Percentiles rank a stretch among this genome's conserved stretches.
Conservation (phyloP, 2,797 vertebrate genomes). For the Scolopax rusticola region DNA sequence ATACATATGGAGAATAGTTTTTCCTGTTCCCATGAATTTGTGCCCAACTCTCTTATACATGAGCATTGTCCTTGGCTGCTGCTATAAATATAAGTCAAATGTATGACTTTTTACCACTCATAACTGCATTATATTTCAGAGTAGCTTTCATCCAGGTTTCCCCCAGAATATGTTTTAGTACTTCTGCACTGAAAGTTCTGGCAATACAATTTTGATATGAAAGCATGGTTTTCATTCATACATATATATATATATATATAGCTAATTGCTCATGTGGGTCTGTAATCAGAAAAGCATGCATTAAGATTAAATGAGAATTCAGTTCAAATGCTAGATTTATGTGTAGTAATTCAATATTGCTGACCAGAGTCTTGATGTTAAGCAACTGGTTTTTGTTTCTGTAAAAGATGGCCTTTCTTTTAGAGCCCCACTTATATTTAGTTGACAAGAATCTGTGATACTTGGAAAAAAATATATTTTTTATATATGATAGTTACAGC, state of each 20-base stretch:
- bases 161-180: background rate
- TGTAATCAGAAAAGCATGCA: background rate
- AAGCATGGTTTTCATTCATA: background rate
- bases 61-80: background rate
- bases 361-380: background rate
- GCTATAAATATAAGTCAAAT: background rate
- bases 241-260: too few relatives aligned
- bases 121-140: background rate
- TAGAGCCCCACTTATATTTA: background rate
- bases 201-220: background rate
- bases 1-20: background rate
- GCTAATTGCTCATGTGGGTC: background rate
- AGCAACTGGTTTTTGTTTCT: background rate
- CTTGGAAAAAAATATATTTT: background rate
- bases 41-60: background rate
- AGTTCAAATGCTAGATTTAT: background rate
- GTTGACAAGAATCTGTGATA: background rate
- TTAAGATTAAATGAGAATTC: constrained; percentile 9
- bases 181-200: background rate
- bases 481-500: background rate
- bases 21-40: background rate
- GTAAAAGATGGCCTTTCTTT: background rate
- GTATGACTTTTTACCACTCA: background rate
- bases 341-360: background rate
- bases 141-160: background rate